Evolutionary conservation across 1,140 invertebrate genomes (phyloP), one percentile per base, ranked within the genome.

Genomic region (Batillaria attramentaria): DNA sequence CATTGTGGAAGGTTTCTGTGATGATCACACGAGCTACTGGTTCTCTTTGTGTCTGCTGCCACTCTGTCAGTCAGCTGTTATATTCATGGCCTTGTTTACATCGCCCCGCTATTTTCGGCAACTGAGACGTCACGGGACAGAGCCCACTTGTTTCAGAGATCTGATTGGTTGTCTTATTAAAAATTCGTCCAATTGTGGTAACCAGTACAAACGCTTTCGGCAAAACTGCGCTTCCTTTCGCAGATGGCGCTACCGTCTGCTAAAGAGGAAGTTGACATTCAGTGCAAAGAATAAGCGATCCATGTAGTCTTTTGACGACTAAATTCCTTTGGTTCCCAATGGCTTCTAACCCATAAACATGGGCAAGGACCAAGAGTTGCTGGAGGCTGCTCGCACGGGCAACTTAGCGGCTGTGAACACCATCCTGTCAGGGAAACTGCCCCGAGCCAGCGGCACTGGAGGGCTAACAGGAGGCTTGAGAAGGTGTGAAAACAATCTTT

Each of bases 281-380:
- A n/a, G n/a, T 33, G 57, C 6, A 60, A 60, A 60, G 57, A 60
- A n/a, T 13, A 60, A 28, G 31, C 8, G 57, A 60, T 60, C 24
- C 57, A 60, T 60, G 57, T 28, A n/a, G 31, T 20, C 57, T 60
- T 60, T 60, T 24, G 4, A 60, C 24, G 31, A 60, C 8, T 60
- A 60, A 60, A 60, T 60, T 60, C 57, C n/a, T 42, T 62, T 8
- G 57, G 28, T 75, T 75, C 73, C 24, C 16, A 70, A 65, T 78
- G 77, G 66, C 33, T 72, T 72, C 35, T 43, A 50, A 42, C 28
- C 0, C 33, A 16, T 76, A 65, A 78, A 81, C 10, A 92, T 99
- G 96, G 97, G 97, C 89, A 97, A 97, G 92, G 97, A 98, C 91
- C 96, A 97, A 91, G 97, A 98, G 92, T 94, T 99, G 91, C 93